These are phyloP conservation scores for Terrapene triunguis DNA, from an alignment of 2,113 vertebrate species.

Conservation along the genomic window DNA sequence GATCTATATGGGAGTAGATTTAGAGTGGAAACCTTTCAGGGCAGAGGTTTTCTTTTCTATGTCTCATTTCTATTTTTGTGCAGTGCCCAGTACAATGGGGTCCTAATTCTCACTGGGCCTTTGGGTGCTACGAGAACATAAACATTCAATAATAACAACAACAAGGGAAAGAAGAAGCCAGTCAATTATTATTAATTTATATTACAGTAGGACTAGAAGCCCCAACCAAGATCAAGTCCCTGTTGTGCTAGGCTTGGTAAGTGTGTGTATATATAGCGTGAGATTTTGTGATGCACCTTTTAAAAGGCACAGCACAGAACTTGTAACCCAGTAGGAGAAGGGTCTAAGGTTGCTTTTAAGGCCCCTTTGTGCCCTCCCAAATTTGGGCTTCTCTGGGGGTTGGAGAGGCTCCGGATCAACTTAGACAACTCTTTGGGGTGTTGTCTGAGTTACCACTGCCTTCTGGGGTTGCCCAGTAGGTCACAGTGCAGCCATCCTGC, in stretches of 20 bases:
- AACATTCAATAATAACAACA: background rate
- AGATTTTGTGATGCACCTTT: background rate
- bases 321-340: background rate
- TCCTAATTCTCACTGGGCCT: background rate
- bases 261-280: background rate
- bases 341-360: background rate
- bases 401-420: background rate
- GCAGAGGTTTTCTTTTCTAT: background rate
- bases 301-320: background rate
- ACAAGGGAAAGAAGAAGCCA: background rate
- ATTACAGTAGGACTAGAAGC: fast-evolving
- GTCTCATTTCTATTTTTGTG: background rate
- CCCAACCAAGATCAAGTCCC: background rate
- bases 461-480: background rate
- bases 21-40: background rate
- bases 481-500: background rate
- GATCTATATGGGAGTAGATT: background rate
- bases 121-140: background rate
- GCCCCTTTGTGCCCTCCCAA: fast-evolving
- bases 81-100: background rate
- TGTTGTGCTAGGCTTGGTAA: background rate
- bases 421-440: background rate
- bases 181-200: background rate
- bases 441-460: background rate
- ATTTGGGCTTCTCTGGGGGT: background rate